Conservation (phyloP, 2,797 vertebrate genomes). For the Buphagus erythrorhynchus region DNA sequence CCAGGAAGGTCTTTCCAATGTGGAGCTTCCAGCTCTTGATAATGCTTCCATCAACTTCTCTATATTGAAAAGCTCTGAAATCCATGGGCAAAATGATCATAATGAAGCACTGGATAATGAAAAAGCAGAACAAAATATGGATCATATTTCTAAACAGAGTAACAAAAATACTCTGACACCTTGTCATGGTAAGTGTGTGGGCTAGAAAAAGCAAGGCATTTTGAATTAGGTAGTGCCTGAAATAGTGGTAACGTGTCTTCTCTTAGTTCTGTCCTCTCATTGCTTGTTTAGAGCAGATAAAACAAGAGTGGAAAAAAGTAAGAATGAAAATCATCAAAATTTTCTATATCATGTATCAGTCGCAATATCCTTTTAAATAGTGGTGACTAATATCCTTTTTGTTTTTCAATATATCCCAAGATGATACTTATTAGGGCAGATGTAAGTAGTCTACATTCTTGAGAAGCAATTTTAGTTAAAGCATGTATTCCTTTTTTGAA, state of each 20-base stretch:
- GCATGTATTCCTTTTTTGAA: background rate
- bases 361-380: background rate
- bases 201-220: background rate
- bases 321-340: background rate
- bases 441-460: background rate
- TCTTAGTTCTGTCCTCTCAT: background rate
- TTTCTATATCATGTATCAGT: background rate
- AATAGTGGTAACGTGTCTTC: background rate
- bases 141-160: background rate
- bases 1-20: background rate
- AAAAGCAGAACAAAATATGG: background rate
- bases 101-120: background rate
- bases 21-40: background rate
- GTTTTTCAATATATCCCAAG: background rate
- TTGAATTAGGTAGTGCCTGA: background rate
- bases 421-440: background rate
- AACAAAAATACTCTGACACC: background rate
- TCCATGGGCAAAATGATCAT: background rate
- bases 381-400: background rate
- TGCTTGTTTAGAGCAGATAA: background rate
- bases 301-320: background rate
- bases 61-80: background rate
- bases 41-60: background rate
- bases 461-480: background rate
- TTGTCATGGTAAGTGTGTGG: constrained; percentile 32